Conservation (phyloP, 2,797 vertebrate genomes). For the Enteromius radiatus region DNA sequence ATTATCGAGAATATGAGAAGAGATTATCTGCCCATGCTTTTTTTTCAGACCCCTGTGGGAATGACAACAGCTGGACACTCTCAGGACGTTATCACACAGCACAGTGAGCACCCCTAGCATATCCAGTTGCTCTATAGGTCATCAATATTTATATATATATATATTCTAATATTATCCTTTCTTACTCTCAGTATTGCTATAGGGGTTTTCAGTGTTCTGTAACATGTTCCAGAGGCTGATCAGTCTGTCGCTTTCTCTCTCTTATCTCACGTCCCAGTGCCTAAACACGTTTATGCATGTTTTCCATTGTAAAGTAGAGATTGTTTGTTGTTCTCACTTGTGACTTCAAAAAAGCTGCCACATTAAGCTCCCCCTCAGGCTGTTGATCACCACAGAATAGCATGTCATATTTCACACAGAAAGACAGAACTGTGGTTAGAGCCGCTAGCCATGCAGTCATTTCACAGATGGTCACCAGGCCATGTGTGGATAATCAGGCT, state of each 20-base stretch:
- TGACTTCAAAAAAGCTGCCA: constrained; percentile 1
- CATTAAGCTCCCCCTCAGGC: neutral
- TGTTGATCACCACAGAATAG: constrained; percentile 9
- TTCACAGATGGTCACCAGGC: constrained; percentile 40
- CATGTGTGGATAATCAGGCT: constrained; percentile 3
- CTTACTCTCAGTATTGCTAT: neutral
- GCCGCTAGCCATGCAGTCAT: constrained; percentile 1
- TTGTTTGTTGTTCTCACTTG: constrained; percentile 24
- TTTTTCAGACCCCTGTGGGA: neutral
- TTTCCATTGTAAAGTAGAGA: constrained; percentile 35
- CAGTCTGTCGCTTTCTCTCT: neutral
- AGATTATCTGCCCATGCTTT: neutral
- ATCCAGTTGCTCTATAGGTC: neutral
- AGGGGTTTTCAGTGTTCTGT: neutral
- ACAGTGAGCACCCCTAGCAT: neutral
- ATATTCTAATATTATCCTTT: neutral
- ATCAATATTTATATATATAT: neutral
- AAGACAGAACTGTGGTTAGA: neutral
- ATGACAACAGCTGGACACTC: constrained; percentile 12
- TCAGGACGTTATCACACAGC: neutral
- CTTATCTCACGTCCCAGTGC: neutral
- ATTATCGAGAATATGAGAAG: neutral
- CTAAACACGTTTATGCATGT: constrained; percentile 11
- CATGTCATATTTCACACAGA: constrained; percentile 3
- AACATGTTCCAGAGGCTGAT: neutral